phyloP scores from a whole-genome alignment of 2,888 invertebrate genomes.

The Tubiluchus corallicola region DNA sequence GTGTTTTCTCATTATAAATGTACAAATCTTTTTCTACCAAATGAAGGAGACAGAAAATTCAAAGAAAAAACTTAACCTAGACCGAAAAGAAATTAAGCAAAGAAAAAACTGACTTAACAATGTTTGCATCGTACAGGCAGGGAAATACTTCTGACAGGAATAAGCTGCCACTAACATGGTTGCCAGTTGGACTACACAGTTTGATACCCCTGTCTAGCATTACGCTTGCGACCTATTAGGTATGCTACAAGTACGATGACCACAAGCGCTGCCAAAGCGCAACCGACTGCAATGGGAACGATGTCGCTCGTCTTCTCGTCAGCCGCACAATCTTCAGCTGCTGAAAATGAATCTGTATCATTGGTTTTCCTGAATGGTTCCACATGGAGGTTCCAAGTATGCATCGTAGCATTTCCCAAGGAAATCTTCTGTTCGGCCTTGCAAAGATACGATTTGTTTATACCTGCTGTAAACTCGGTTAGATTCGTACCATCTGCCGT shows the following conservation, averaged over 20 bases:
- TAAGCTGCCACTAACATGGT: too few species aligned
- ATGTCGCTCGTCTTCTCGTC: slow-evolving; percentile 42
- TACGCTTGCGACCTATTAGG: slow-evolving; percentile 69
- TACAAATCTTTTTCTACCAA: too few species aligned
- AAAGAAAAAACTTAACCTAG: too few species aligned
- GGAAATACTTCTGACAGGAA: too few species aligned
- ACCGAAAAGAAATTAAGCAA: too few species aligned
- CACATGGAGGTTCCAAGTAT: not conserved
- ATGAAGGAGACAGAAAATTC: too few species aligned
- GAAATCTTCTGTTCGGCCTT: not conserved
- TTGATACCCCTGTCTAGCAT: slow-evolving; percentile 62
- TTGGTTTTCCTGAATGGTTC: not conserved
- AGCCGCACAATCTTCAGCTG: not conserved
- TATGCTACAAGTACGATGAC: slow-evolving; percentile 79
- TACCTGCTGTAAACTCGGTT: not conserved
- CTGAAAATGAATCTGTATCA: not conserved
- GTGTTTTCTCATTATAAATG: too few species aligned
- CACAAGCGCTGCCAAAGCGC: slow-evolving; percentile 71
- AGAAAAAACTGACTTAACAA: too few species aligned
- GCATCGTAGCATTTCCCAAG: not conserved
- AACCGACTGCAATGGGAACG: slow-evolving; percentile 92
- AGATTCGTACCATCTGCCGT: too few species aligned
- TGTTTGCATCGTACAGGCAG: too few species aligned
- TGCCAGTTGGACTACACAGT: too few species aligned
- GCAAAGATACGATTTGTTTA: slow-evolving; percentile 1